Percentiles rank a stretch among this genome's conserved stretches.
Evolutionary conservation across 2,113 vertebrate genomes (phyloP).

Genomic region (Bos indicus): DNA sequence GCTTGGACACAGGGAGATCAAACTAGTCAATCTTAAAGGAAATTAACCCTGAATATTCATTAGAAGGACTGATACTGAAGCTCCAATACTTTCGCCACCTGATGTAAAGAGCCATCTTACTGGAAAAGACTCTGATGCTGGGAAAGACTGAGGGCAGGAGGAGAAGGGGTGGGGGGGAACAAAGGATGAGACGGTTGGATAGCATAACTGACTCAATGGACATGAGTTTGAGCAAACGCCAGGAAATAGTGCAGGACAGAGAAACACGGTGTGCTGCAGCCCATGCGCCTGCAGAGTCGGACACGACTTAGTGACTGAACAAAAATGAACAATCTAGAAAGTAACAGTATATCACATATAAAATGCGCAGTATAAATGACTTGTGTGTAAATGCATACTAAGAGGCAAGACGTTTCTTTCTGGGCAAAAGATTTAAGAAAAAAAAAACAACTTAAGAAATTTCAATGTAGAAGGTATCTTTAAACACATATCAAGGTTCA

Average conservation of each 20-base stretch:
- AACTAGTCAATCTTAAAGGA: background rate
- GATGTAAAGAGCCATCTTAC: background rate
- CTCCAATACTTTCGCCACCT: background rate
- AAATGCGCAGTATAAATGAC: background rate
- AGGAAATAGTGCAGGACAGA: background rate
- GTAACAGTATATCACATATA: background rate
- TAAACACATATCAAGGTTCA: background rate
- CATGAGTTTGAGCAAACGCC: background rate
- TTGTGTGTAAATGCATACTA: background rate
- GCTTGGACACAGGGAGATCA: background rate
- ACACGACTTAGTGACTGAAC: background rate
- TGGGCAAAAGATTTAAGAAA: background rate
- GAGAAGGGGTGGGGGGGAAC: background rate
- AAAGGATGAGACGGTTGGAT: background rate
- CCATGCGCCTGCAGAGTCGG: rapidly evolving
- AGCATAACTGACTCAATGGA: background rate
- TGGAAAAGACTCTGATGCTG: background rate
- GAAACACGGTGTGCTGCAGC: background rate
- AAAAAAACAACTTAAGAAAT: background rate
- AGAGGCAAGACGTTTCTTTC: background rate
- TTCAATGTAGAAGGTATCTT: background rate
- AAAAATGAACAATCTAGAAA: background rate
- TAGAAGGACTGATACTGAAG: background rate
- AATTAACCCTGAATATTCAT: background rate
- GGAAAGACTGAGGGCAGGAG: background rate